A percentile compares a stretch with the other conserved stretches of the same genome.
These are phyloP conservation scores for Megalops cyprinoides DNA, from an alignment of 2,797 vertebrate genomes.

Conservation along the genomic window DNA sequence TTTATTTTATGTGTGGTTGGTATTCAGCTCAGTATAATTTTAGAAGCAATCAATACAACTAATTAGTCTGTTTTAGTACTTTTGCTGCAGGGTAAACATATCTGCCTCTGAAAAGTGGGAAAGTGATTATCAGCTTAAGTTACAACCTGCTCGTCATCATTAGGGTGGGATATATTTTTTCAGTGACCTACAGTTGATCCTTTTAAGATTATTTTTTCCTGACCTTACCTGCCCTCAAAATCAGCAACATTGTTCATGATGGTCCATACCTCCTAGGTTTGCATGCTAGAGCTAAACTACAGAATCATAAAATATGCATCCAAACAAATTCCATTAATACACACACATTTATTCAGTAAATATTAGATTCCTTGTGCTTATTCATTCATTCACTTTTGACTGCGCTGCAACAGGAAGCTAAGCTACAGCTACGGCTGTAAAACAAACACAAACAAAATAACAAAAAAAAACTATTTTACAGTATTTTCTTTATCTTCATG, in stretches of 20 bases:
- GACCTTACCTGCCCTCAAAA: not conserved
- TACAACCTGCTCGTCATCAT: not conserved
- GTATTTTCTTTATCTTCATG: too few relatives aligned
- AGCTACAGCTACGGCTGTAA: too few relatives aligned
- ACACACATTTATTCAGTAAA: too few relatives aligned
- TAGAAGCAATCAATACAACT: constrained; percentile 21
- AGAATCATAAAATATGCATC: not conserved
- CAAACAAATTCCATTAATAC: not conserved
- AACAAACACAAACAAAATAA: too few relatives aligned
- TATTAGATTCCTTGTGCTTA: not conserved
- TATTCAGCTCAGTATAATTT: constrained; percentile 21
- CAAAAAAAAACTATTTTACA: too few relatives aligned
- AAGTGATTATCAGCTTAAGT: not conserved
- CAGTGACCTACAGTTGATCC: constrained; percentile 6
- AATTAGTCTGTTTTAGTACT: constrained; percentile 27
- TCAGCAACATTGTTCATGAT: not conserved
- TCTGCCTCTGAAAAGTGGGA: not conserved
- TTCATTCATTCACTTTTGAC: not conserved
- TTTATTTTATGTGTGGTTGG: constrained; percentile 9
- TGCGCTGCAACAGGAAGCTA: not conserved
- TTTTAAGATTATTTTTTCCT: not conserved
- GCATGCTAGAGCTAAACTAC: too few relatives aligned
- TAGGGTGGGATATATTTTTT: not conserved
- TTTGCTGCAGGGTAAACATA: not conserved
- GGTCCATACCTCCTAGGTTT: too few relatives aligned